phyloP scores from a whole-genome alignment of 2,888 invertebrate species.

The Camptogramma bilineatum region DNA sequence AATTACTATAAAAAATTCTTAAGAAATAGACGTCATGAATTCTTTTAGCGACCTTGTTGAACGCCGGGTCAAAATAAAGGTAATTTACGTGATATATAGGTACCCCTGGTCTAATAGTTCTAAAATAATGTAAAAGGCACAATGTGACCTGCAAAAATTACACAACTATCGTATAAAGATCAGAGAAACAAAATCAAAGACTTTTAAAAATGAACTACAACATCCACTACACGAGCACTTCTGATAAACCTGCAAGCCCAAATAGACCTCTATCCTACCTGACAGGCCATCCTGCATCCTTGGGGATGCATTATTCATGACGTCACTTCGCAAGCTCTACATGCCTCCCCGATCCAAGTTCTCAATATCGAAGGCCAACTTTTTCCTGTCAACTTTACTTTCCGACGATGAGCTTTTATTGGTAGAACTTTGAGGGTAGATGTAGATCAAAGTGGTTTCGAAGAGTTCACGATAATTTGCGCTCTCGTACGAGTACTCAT shows the following conservation, averaged over 20 bases:
- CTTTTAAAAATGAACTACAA: too few species aligned
- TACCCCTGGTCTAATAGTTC: too few species aligned
- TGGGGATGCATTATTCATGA: constrained; percentile 29
- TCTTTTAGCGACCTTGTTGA: too few species aligned
- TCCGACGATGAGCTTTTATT: constrained; percentile 10
- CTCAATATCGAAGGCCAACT: constrained; percentile 12
- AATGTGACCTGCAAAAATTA: too few species aligned
- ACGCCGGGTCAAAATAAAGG: too few species aligned
- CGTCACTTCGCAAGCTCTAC: constrained; percentile 24
- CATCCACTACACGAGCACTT: neutral
- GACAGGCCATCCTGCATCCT: constrained; percentile 14
- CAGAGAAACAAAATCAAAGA: too few species aligned
- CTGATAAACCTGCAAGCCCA: neutral
- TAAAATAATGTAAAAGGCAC: too few species aligned
- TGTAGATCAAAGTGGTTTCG: constrained; percentile 13
- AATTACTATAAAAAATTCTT: too few species aligned
- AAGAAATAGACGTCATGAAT: too few species aligned
- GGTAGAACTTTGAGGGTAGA: constrained; percentile 6
- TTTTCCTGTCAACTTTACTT: constrained; percentile 3
- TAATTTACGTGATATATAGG: too few species aligned
- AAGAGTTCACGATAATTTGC: neutral
- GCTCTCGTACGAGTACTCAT: too few species aligned
- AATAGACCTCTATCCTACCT: constrained; percentile 8
- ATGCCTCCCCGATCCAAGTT: constrained; percentile 9
- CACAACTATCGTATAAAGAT: too few species aligned